A percentile compares a stretch with the other conserved stretches of the same genome.
These are phyloP conservation scores for Ophion slaviceki DNA, from an alignment of 2,888 invertebrate species.

Conservation along the genomic window DNA sequence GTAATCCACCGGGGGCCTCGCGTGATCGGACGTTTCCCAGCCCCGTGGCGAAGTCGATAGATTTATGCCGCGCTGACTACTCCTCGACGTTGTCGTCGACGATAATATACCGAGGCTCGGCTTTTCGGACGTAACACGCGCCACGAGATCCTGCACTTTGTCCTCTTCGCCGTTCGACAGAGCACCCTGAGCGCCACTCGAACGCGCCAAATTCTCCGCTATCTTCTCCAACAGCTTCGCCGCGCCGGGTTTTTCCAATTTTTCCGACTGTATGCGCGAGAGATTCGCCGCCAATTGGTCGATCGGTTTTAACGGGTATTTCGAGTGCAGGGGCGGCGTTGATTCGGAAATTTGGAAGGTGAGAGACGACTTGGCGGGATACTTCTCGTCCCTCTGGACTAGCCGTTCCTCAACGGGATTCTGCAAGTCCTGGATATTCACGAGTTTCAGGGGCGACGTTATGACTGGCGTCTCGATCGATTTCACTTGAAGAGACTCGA, in stretches of 20 bases:
- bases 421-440: conserved; percentile 75
- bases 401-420: conserved; percentile 71
- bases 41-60: conserved; percentile 78
- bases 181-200: conserved; percentile 71
- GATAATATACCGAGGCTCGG: conserved; percentile 35
- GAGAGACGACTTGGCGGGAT: conserved; percentile 28
- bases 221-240: conserved; percentile 81
- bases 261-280: conserved; percentile 79
- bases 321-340: conserved; percentile 67
- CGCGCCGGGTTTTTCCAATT: conserved; percentile 71
- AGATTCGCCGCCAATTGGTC: conserved; percentile 81
- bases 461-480: conserved; percentile 81
- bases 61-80: conserved; percentile 77
- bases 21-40: conserved; percentile 77
- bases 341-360: conserved; percentile 43
- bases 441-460: conserved; percentile 78
- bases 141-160: conserved; percentile 70
- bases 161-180: conserved; percentile 74
- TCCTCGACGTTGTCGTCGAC: background rate
- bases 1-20: conserved; percentile 77
- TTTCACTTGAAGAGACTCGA: conserved; percentile 69
- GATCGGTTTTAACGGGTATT: conserved; percentile 79
- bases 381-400: conserved; percentile 50
- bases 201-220: conserved; percentile 80
- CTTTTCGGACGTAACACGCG: conserved; percentile 70